Evolutionary conservation across 2,113 vertebrate species (phyloP).

Genomic region (Elephantulus edwardii): DNA sequence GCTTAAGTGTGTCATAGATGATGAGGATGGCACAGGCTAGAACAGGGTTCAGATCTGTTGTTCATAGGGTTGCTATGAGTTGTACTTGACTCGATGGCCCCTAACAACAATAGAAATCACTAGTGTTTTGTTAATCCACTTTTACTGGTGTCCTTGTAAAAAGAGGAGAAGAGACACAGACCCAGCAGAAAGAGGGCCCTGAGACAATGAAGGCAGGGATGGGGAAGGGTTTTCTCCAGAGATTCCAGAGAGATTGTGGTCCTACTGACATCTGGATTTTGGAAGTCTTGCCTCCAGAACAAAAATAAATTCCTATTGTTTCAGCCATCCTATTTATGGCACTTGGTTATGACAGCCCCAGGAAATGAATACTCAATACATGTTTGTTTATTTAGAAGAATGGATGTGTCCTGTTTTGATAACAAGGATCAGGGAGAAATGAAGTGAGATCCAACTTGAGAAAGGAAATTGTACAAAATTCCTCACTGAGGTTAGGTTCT

Average conservation of each 20-base stretch:
- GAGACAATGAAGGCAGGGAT: not conserved
- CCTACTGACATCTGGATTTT: not conserved
- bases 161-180: not conserved
- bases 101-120: too few species aligned
- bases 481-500: not conserved
- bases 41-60: too few species aligned
- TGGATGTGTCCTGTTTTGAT: not conserved
- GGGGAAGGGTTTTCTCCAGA: not conserved
- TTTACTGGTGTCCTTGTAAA: not conserved
- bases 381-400: constrained; percentile 6
- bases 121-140: not conserved
- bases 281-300: not conserved
- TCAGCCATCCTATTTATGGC: not conserved
- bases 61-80: too few species aligned
- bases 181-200: not conserved
- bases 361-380: not conserved
- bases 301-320: not conserved
- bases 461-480: not conserved
- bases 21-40: too few species aligned
- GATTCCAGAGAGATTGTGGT: not conserved
- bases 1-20: too few species aligned
- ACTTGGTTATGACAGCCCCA: not conserved
- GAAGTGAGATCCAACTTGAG: not conserved
- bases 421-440: not conserved
- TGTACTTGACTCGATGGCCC: too few species aligned